These are phyloP conservation scores for Drosophila fulvimacula DNA, from an alignment of 2,888 invertebrate species.

Conservation along the genomic window DNA sequence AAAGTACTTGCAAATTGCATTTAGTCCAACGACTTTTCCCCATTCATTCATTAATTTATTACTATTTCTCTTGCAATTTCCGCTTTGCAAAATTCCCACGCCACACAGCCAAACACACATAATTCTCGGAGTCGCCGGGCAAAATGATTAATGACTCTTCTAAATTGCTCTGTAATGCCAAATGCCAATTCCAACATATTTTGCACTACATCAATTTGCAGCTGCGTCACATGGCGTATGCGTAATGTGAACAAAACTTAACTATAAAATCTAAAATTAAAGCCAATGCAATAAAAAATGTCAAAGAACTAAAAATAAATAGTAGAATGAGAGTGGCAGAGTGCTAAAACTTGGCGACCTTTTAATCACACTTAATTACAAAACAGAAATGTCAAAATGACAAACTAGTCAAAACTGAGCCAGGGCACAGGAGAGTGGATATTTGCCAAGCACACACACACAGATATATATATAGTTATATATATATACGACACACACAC, in stretches of 20 bases:
- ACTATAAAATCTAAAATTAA: background rate
- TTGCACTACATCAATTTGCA: slow-evolving; percentile 8
- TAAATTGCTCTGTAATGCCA: slow-evolving; percentile 41
- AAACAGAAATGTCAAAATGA: slow-evolving; percentile 61
- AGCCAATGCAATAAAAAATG: background rate
- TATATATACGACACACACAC: background rate
- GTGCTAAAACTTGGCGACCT: slow-evolving; percentile 31
- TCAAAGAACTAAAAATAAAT: slow-evolving; percentile 7
- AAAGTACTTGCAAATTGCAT: background rate
- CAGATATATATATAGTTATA: no score
- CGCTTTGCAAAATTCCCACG: slow-evolving; percentile 39
- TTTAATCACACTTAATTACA: slow-evolving; percentile 60
- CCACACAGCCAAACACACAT: background rate
- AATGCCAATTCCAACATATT: slow-evolving; percentile 24
- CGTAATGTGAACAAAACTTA: background rate
- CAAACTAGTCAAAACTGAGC: slow-evolving; percentile 29
- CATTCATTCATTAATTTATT: slow-evolving; percentile 8
- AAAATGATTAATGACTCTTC: slow-evolving; percentile 50
- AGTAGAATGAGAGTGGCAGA: background rate
- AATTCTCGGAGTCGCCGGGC: slow-evolving; percentile 1
- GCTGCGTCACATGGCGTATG: slow-evolving; percentile 24
- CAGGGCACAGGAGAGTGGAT: slow-evolving; percentile 1
- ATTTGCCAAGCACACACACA: slow-evolving; percentile 1
- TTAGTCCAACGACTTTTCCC: background rate
- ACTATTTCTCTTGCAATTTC: slow-evolving; percentile 2